A percentile compares a stretch with the other conserved stretches of the same genome.
Conservation (phyloP, 2,888 invertebrate genomes). For the Dolichopus griseipennis region DNA sequence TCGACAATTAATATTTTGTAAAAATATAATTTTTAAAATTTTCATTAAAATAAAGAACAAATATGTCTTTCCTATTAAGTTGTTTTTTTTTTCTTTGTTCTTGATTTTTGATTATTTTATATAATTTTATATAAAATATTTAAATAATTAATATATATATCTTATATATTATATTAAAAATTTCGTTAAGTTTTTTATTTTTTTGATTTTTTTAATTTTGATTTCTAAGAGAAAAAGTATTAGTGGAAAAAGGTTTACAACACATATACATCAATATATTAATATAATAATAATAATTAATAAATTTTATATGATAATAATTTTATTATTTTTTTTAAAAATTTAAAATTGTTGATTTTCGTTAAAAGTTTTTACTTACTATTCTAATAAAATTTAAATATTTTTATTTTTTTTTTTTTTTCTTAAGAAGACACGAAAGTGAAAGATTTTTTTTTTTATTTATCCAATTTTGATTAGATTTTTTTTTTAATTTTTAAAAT, state of each 20-base stretch:
- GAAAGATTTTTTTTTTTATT: conserved; percentile 37
- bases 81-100: too few species aligned
- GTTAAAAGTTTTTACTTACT: not conserved
- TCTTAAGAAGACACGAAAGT: conserved; percentile 42
- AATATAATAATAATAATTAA: not conserved
- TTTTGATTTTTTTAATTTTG: not conserved
- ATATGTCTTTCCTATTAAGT: too few species aligned
- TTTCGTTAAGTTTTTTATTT: not conserved
- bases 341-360: conserved; percentile 4
- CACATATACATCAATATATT: not conserved
- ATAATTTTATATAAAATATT: too few species aligned
- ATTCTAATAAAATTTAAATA: not conserved
- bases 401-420: conserved; percentile 18
- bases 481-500: conserved; percentile 20
- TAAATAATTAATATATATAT: too few species aligned
- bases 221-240: not conserved
- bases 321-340: conserved; percentile 7
- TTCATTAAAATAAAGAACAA: too few species aligned
- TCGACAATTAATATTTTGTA: too few species aligned
- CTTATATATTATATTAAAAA: too few species aligned
- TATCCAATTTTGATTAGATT: conserved; percentile 19
- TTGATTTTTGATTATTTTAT: too few species aligned
- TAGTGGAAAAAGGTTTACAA: not conserved
- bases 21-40: too few species aligned
- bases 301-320: not conserved